These are phyloP conservation scores for Mixornis gularis DNA, from an alignment of 2,113 vertebrate genomes.

Conservation along the genomic window DNA sequence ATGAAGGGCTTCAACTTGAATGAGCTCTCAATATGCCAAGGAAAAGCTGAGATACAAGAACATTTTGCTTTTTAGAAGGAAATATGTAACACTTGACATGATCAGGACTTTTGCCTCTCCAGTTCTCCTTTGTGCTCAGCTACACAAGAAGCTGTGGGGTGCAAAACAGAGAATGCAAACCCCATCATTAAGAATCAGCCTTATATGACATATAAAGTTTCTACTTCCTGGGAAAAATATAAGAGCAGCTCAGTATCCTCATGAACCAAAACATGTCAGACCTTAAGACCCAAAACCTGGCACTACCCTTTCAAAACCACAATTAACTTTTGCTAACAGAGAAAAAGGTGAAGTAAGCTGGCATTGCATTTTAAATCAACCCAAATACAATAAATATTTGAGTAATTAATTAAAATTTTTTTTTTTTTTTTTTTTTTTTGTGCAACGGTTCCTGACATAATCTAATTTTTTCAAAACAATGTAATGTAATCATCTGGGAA, in stretches of 20 bases:
- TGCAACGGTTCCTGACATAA: not conserved
- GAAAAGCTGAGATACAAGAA: not conserved
- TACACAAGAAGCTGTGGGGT: not conserved
- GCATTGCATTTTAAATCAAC: not conserved
- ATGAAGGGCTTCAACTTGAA: not conserved
- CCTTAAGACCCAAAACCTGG: not conserved
- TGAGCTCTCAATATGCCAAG: not conserved
- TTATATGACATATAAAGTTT: not conserved
- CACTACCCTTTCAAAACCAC: not conserved
- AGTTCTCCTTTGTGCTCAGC: not conserved
- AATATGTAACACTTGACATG: not conserved
- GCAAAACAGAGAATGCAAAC: not conserved
- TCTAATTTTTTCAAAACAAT: not conserved
- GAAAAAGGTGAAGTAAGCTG: not conserved
- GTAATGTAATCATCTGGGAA: constrained; percentile 28
- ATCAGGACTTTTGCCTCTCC: not conserved
- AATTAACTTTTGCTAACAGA: not conserved
- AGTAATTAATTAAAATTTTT: not conserved
- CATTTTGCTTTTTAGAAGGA: not conserved
- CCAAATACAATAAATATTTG: constrained; percentile 6
- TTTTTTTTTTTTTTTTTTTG: not conserved
- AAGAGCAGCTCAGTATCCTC: not conserved
- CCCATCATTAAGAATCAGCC: not conserved
- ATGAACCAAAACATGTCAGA: not conserved
- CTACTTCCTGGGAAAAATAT: not conserved